These are phyloP conservation scores for Crossocerus cetratus DNA, from an alignment of 2,888 invertebrate species.

Conservation along the genomic window DNA sequence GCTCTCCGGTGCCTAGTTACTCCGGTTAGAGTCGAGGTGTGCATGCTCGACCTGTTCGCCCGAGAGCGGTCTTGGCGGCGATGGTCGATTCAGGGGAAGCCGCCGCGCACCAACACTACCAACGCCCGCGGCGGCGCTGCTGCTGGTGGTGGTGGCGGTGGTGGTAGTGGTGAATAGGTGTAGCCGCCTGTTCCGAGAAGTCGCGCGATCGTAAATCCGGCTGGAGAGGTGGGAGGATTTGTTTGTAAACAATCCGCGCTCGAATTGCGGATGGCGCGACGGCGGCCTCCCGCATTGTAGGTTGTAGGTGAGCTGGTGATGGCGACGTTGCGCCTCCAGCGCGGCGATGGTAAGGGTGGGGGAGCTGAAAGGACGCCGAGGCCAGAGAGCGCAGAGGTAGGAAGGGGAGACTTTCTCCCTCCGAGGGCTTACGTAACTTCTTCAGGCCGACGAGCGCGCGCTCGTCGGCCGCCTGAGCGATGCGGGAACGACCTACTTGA, in stretches of 20 bases:
- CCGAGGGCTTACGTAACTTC: conserved; percentile 70
- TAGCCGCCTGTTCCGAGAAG: conserved; percentile 15
- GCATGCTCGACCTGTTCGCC: neutral
- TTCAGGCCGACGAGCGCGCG: conserved; percentile 34
- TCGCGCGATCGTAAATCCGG: conserved; percentile 34
- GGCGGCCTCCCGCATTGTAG: neutral
- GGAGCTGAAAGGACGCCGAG: conserved; percentile 18
- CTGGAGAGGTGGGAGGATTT: conserved; percentile 66
- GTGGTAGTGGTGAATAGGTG: neutral
- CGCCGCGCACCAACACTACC: neutral
- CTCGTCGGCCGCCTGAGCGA: conserved; percentile 56
- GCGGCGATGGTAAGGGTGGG: conserved; percentile 21
- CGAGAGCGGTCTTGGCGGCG: conserved; percentile 17
- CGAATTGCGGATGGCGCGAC: conserved; percentile 32
- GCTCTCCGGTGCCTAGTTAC: conserved; percentile 17
- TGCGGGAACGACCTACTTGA: conserved; percentile 73
- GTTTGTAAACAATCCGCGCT: conserved; percentile 71
- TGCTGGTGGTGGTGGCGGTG: conserved; percentile 3
- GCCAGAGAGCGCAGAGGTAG: conserved; percentile 24
- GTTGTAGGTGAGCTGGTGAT: neutral
- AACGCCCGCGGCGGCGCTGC: conserved; percentile 26
- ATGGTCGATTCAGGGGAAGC: conserved; percentile 40
- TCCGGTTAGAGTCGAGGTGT: conserved; percentile 1
- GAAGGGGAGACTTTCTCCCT: conserved; percentile 71
- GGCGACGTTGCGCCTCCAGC: conserved; percentile 22